Evolutionary conservation across 2,113 vertebrate species (phyloP).

Genomic region (Anarrhichthys ocellatus): DNA sequence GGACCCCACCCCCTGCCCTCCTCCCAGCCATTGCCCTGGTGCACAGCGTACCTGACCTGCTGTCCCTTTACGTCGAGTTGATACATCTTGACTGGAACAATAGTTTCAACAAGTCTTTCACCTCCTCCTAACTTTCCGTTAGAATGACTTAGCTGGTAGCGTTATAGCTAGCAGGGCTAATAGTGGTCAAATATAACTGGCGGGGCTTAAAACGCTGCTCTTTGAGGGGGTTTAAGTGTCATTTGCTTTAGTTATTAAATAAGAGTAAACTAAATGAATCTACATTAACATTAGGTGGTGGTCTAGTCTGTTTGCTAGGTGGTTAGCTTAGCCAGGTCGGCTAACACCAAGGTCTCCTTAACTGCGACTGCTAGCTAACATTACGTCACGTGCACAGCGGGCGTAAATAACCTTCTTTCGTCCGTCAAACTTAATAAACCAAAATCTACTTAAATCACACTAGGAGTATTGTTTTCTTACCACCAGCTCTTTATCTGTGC

Average conservation of each 20-base stretch:
- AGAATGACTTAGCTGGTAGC: not conserved
- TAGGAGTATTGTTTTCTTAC: accelerated
- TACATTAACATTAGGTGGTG: not conserved
- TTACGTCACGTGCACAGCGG: conserved; percentile 9
- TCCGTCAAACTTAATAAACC: not conserved
- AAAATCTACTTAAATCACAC: not conserved
- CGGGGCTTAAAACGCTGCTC: not conserved
- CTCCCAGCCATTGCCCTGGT: not conserved
- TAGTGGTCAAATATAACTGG: not conserved
- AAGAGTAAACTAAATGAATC: not conserved
- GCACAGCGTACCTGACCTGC: accelerated
- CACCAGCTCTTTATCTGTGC: not conserved
- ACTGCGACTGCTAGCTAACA: not conserved
- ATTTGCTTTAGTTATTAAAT: not conserved
- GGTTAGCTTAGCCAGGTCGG: not conserved
- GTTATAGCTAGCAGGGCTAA: not conserved
- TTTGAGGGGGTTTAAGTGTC: no score
- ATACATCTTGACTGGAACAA: not conserved
- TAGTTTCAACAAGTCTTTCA: not conserved
- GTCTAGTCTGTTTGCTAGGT: not conserved
- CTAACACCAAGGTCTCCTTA: conserved; percentile 7
- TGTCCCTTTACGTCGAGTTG: not conserved
- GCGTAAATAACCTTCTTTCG: not conserved
- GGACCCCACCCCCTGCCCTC: conserved; percentile 30
- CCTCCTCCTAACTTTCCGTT: accelerated